Evolutionary conservation across 2,113 vertebrate genomes (phyloP).

Genomic region (Mustelus asterias): DNA sequence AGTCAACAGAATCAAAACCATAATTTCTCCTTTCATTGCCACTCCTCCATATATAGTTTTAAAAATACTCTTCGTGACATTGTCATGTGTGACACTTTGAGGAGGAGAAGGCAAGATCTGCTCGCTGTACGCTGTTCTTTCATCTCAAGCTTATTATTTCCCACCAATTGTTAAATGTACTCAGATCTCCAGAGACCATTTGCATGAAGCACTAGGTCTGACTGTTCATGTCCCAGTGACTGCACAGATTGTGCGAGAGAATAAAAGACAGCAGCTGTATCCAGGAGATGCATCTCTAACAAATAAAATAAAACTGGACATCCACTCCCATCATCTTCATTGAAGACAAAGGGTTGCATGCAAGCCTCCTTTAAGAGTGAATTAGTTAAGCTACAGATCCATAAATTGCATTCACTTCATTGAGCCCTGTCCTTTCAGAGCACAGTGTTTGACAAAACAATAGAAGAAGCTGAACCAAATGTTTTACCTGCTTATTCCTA

Average conservation of each 20-base stretch:
- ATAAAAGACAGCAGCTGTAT: neutral
- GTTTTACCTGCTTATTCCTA: constrained; percentile 23
- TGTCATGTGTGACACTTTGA: neutral
- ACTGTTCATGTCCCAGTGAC: neutral
- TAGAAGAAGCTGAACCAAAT: neutral
- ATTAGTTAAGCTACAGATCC: neutral
- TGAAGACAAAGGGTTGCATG: neutral
- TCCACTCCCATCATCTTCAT: neutral
- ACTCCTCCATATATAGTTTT: neutral
- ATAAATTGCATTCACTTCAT: neutral
- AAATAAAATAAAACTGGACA: neutral
- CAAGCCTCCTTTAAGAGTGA: neutral
- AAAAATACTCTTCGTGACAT: neutral
- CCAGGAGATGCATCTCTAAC: neutral
- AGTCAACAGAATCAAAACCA: neutral
- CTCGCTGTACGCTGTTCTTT: neutral
- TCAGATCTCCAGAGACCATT: neutral
- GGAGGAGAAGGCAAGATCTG: neutral
- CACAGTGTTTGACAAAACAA: neutral
- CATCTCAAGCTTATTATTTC: neutral
- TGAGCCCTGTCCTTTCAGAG: neutral
- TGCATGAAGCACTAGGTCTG: neutral
- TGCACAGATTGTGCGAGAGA: neutral
- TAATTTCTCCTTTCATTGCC: neutral
- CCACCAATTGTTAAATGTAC: neutral